phyloP scores from a whole-genome alignment of 53 echinoderm and acorn worm genomes.

The Paracentrotus lividus region DNA sequence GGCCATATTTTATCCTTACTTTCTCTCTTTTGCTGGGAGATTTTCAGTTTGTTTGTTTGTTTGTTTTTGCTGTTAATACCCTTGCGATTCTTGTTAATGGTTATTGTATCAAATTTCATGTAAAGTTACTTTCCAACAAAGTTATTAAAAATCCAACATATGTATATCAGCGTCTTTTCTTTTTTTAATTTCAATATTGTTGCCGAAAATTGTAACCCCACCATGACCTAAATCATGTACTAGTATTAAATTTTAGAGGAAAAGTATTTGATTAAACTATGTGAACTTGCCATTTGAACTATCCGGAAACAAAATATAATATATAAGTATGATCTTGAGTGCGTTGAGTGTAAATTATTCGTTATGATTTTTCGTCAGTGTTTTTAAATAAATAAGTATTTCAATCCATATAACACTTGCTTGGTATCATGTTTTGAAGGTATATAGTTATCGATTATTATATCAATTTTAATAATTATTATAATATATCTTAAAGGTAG shows the following conservation, averaged over 20 bases:
- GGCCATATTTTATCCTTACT: too few relatives aligned
- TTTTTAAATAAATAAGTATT: conserved; percentile 33
- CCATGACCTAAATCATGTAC: neutral
- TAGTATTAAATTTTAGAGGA: neutral
- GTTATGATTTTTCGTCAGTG: neutral
- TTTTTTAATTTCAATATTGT: neutral
- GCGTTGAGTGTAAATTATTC: conserved; percentile 11
- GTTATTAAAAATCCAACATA: neutral
- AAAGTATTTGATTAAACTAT: neutral
- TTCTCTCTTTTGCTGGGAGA: too few relatives aligned
- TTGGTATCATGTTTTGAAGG: neutral
- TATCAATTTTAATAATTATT: neutral
- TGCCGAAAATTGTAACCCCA: neutral
- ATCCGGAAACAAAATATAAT: neutral
- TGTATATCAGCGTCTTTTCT: neutral
- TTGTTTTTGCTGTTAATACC: neutral
- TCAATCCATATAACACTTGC: neutral
- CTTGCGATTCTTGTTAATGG: neutral
- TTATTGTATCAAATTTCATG: too few relatives aligned
- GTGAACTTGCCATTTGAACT: conserved; percentile 33
- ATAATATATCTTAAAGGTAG: neutral
- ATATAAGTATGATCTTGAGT: neutral
- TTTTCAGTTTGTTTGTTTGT: too few relatives aligned
- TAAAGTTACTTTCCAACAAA: conserved; percentile 5
- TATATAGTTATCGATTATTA: neutral